A percentile compares a stretch with the other conserved stretches of the same genome.
These are phyloP conservation scores for Eustalomyia histrio DNA, from an alignment of 2,888 invertebrate species.

Conservation along the genomic window DNA sequence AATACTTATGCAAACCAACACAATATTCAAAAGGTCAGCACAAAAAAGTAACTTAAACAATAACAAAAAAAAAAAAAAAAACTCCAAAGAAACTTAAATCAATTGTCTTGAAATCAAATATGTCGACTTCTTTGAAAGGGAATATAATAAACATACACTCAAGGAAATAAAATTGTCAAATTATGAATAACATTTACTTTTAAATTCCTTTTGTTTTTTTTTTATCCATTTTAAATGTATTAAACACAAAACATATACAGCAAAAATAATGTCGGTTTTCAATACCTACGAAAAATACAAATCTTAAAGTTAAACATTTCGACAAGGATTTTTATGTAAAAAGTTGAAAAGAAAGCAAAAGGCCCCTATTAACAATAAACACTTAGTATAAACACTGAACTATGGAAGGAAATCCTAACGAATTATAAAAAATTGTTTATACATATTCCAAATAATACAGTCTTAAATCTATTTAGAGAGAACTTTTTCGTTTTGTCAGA, in stretches of 20 bases:
- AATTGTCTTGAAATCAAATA: constrained; percentile 65
- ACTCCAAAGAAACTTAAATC: constrained; percentile 62
- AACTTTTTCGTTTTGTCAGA: too few relatives aligned
- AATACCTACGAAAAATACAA: constrained; percentile 29
- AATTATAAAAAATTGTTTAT: not conserved
- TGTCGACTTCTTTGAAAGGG: not conserved
- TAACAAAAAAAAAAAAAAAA: constrained; percentile 9
- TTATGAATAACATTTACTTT: constrained; percentile 5
- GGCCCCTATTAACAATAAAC: constrained; percentile 20
- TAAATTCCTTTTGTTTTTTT: constrained; percentile 2
- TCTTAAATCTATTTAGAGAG: too few relatives aligned
- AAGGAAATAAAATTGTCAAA: not conserved
- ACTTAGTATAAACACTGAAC: constrained; percentile 1
- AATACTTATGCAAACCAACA: constrained; percentile 8
- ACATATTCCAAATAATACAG: too few relatives aligned
- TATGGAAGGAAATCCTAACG: not conserved
- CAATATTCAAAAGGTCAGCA: constrained; percentile 48
- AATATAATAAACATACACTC: constrained; percentile 10
- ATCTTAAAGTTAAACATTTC: constrained; percentile 36
- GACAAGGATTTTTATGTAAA: constrained; percentile 31
- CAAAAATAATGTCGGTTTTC: constrained; percentile 28
- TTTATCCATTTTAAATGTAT: not conserved
- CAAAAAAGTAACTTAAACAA: constrained; percentile 16
- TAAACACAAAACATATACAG: not conserved
- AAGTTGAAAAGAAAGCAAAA: constrained; percentile 19